Base-by-base conservation (phyloP, 2,113 vertebrate genomes). In the Scolopax mira region DNA sequence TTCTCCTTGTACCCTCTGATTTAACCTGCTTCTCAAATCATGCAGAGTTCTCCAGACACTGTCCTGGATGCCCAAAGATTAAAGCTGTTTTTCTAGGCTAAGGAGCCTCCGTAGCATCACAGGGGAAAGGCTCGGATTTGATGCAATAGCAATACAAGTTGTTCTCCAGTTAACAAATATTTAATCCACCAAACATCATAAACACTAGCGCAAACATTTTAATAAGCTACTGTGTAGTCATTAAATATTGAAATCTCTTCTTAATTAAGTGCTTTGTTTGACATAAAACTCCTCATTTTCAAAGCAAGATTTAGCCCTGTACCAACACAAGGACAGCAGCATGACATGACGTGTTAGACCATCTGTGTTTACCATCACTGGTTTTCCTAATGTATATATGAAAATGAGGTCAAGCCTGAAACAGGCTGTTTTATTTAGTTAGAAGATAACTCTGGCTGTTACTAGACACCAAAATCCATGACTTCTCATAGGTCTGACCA, bases 191-290 rank as follows among this genome's bases (percentile, higher is more conserved):
- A 89, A 93, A 88, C 73, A 75, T 66, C 8, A 1, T 96, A 96
- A 95, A 96, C 70, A 93, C 57, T 62, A 42, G 25, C 54, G 83
- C 69, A 94, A 96, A 89, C 90, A 93, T 90, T 95, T 94, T 92
- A 96, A 94, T 92, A 92, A 92, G 46, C 73, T 92, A 86, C 88
- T 87, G 37, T 79, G 66, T 72, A 96, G 87, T 82, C 75, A 91
- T 96, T 96, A 96, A 96, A 96, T 93, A 94, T 84, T 96, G 85
- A 87, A 96, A 92, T 92, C 39, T 93, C 70, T 90, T 97, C 83
- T 90, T 96, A 95, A 96, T 96, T 96, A 96, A 94, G 83, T 85
- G 51, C 60, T 89, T 95, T 67, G 10, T 94, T 95, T 96, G 89
- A 93, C 88, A 94, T 86, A 79, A 90, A 94, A 95, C 81, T 64